These are phyloP conservation scores for Uropsilus gracilis DNA, from an alignment of 2,113 vertebrate species.

Conservation along the genomic window DNA sequence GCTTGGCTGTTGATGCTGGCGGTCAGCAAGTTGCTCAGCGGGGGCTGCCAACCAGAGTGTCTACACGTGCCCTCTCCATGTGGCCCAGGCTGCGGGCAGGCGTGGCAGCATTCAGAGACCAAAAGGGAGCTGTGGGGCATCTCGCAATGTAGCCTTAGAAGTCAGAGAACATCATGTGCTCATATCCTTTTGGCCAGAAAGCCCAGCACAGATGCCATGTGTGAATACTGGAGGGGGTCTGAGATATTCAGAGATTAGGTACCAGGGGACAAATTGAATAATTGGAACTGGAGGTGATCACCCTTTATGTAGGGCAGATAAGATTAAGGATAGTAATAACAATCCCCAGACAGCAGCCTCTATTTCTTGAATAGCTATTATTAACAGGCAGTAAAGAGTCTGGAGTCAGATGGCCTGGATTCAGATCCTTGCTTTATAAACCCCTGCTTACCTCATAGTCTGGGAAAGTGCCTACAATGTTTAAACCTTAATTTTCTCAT, in stretches of 20 bases:
- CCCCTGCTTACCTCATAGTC: background rate
- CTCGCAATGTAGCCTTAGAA: background rate
- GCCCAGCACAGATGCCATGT: background rate
- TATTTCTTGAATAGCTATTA: background rate
- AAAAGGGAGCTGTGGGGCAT: background rate
- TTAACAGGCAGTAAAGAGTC: background rate
- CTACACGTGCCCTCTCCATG: background rate
- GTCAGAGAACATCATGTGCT: background rate
- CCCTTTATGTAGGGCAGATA: background rate
- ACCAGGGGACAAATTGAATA: background rate
- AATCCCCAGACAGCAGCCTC: background rate
- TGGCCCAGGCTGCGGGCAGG: background rate
- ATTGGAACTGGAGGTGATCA: background rate
- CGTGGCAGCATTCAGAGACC: too few species aligned
- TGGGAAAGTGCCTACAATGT: background rate
- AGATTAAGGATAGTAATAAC: background rate
- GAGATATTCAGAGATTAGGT: background rate
- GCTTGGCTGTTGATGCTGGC: background rate
- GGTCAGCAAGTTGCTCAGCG: background rate
- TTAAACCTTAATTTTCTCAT: background rate
- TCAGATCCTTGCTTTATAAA: background rate
- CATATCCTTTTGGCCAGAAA: background rate
- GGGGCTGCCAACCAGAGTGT: background rate
- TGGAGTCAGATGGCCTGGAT: background rate
- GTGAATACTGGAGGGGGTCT: background rate